phyloP scores from a whole-genome alignment of 1,140 invertebrate species.

The Lasioglossum albipes region DNA sequence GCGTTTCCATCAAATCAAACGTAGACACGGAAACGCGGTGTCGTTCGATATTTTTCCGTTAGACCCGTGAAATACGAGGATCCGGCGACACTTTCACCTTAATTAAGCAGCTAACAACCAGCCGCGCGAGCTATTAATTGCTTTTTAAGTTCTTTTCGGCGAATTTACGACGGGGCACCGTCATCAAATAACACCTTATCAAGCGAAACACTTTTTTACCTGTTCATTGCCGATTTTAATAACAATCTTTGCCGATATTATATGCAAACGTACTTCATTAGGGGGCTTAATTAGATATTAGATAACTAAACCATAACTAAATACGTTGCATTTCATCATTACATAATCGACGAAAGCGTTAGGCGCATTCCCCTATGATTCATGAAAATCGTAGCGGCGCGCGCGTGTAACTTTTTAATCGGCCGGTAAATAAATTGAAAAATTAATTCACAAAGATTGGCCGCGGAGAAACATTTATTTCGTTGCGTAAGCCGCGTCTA shows the following conservation, averaged over 20 bases:
- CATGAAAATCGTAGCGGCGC: background rate
- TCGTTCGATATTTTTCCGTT: background rate
- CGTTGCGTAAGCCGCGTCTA: background rate
- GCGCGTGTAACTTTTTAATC: no score
- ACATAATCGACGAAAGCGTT: conserved; percentile 19
- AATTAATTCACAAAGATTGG: background rate
- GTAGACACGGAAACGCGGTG: background rate
- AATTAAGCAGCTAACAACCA: conserved; percentile 25
- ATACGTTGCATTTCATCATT: conserved; percentile 17
- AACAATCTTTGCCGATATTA: conserved; percentile 4
- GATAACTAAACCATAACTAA: conserved; percentile 24
- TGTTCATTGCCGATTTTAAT: conserved; percentile 19
- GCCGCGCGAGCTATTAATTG: conserved; percentile 27
- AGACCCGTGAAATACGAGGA: conserved; percentile 7
- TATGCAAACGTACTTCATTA: conserved; percentile 10
- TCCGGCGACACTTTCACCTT: conserved; percentile 41
- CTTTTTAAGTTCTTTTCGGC: background rate
- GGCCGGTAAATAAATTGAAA: background rate
- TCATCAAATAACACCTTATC: conserved; percentile 31
- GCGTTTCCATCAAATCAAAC: background rate
- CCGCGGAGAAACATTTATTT: background rate
- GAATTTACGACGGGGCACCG: conserved; percentile 3
- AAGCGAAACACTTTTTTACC: background rate
- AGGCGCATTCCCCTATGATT: background rate
- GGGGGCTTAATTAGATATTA: conserved; percentile 19